Percentiles rank a stretch among this genome's conserved stretches.
Conservation (phyloP, 2,797 vertebrate species). For the Fistularia commersonii region DNA sequence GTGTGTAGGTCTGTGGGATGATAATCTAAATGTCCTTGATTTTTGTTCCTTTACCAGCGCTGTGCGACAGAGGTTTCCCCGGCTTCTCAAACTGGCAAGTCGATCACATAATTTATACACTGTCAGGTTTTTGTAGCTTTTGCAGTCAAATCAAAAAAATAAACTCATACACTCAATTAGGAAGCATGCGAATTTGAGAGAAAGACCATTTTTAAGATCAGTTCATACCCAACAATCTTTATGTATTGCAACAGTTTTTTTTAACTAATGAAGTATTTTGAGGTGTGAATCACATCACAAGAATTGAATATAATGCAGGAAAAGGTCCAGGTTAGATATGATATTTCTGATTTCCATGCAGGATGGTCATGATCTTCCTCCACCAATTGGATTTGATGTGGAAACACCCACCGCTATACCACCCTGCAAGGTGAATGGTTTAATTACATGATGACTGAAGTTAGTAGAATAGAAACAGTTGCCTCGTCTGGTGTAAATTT, state of each 20-base stretch:
- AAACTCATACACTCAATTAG: too few relatives aligned
- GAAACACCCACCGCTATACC: constrained; percentile 83
- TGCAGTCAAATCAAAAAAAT: too few relatives aligned
- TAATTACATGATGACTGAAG: constrained; percentile 1
- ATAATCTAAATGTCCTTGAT: constrained; percentile 41
- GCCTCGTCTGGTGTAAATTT: not conserved
- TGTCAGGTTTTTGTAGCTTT: too few relatives aligned
- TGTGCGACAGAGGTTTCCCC: constrained; percentile 84
- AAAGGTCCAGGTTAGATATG: not conserved
- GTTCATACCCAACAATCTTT: too few relatives aligned
- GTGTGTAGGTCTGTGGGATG: not conserved
- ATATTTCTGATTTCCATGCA: constrained; percentile 36
- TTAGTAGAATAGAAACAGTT: not conserved
- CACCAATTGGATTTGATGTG: constrained; percentile 87
- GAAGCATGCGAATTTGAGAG: too few relatives aligned
- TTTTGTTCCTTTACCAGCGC: constrained; percentile 72
- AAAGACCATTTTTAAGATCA: too few relatives aligned
- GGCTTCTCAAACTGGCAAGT: constrained; percentile 83
- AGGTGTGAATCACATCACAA: not conserved
- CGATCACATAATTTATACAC: not conserved
- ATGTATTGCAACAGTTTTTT: not conserved
- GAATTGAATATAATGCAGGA: not conserved
- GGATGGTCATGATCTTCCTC: constrained; percentile 87
- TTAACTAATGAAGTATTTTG: not conserved
- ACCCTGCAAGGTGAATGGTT: constrained; percentile 74